Evolutionary conservation across 1,140 invertebrate genomes (phyloP), one percentile per base, ranked within the genome.

Genomic region (Drosophila bocqueti): DNA sequence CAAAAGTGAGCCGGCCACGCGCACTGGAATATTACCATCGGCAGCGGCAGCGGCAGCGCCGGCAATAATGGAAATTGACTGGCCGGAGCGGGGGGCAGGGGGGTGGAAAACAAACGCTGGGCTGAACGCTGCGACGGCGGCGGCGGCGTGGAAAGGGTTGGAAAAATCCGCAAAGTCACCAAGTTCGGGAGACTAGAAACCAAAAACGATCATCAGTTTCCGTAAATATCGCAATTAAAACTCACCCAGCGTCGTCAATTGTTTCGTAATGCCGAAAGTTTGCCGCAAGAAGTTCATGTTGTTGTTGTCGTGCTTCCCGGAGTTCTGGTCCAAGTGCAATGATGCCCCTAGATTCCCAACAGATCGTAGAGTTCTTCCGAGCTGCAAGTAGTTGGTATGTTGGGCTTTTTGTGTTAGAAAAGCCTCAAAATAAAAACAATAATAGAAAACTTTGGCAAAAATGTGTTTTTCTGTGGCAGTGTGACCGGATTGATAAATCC

Each of bases 201-300:
- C 45, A 42, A 21, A 21, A 13, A 29, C 64, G 43, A 29, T 24
- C 8, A 5, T 42, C 21, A 24, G 26, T 36, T 13, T 43, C 16
- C 38, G 16, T 45, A 16, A n/a, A 40, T 40, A 69, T 43, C 54
- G 26, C 5, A 18, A 31, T 43, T 16, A 2, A 18, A 47, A 54
- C 81, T 86, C 65, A 93, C 92, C 90, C 54, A 82, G 81, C 31
- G 76, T 59, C 47, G 92, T 82, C 63, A 92, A 67, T 54, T 92
- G 89, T 92, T 92, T 93, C 90, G 92, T 92, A 92, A 93, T 81
- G 76, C 69, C 91, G 16, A 93, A 81, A 54, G 90, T 83, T 83
- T 93, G 91, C 45, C 91, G 87, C 73, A 93, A 59, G 58, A 93
- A 93, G 75, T 93, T 93, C 92, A 93, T 93, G 18, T 45, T 61